Evolutionary conservation across 2,888 invertebrate species (phyloP), one percentile per base, ranked within the genome.

Genomic region (Tuberolachnus salignus): DNA sequence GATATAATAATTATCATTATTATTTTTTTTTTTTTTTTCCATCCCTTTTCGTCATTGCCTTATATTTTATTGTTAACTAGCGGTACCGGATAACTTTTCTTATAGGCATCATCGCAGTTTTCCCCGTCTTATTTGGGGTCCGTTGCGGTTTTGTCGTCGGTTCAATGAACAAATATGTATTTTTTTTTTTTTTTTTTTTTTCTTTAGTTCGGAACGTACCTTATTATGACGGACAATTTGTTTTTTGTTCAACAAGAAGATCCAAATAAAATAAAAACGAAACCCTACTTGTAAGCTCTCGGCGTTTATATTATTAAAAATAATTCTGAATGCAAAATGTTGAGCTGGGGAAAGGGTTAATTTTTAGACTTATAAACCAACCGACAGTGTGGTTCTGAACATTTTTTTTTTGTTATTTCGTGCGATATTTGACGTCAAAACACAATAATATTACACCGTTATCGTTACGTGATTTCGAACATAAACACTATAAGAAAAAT

Each of bases 91-190:
- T 6, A 23, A 21, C 26, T 23, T 34, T n/a, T 8, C 13, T 14
- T 26, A 9, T 26, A 42, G 21, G n/a, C 19, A 10, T 9, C 19
- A n/a, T 19, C 34, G 11, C n/a, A 14, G 26, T 16, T 53, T 10
- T 16, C 49, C n/a, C n/a, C n/a, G n/a, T 14, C 11, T 34, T 10
- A 19, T 21, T 16, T 34, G 34, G 26, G 26, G n/a, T 13, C 34
- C 21, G 14, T 49, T 72, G 72, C 21, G 72, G 72, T 72, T 9
- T 66, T 21, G n/a, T 59, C 51, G 34, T 21, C 72, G 72, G 71
- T 71, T 71, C 71, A n/a, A 71, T 71, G 59, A 71, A 57, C 57
- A 71, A 57, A 59, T 42, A 21, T 44, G 44, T 63, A 63, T 19
- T 51, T 14, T 16, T 14, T 63, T 63, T 44, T 63, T 61, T 61